Base-by-base conservation (phyloP, 2,888 invertebrate genomes). In the Xanthostigma xanthostigma region DNA sequence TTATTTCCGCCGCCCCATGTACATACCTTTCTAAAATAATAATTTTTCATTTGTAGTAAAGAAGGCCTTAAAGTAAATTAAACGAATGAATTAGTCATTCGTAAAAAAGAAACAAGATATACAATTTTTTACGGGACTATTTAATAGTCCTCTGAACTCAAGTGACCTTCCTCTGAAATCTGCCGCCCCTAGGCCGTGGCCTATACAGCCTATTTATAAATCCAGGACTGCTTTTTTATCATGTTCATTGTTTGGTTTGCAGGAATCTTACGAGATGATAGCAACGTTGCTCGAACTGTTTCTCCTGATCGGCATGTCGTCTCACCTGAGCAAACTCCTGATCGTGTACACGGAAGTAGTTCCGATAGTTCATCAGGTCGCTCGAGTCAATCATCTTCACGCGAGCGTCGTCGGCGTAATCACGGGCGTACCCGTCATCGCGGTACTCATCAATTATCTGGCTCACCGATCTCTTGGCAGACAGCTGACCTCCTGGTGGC, bases 311-410 rank as follows among this genome's bases (percentile, higher is more conserved):
- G 79, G 78, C 0, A 74, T 81, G 63, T 82, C 82, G 8, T 79
- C 83, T 17, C 76, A 84, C 53, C 74, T 84, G 51, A 82, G 83
- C 39, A 81, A 80, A 60, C 75, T 83, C 37, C 67, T 84, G 46
- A 71, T 83, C 51, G 72, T 84, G 53, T 83, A 82, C 56, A 79
- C 82, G 0, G 82, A 84, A 62, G 66, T 83, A 43, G 78, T 80
- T 6, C 72, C 79, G 41, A 64, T 76, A 45, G 62, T 69, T 37
- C 61, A 62, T 49, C 64, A 68, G 49, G 27, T 27, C 5, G 27
- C 27, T 6, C 3, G 27, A 27, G 27, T 27, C 27, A 27, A 27
- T 27, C 76, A 79, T 51, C 64, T 73, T 55, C 76, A 76, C 41
- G 76, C 76, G 40, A 79, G 80, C 1, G 78, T 82, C 1, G 75